Conservation (phyloP, 92 coral and sea anemone species). For the Desmophyllum pertusum region DNA sequence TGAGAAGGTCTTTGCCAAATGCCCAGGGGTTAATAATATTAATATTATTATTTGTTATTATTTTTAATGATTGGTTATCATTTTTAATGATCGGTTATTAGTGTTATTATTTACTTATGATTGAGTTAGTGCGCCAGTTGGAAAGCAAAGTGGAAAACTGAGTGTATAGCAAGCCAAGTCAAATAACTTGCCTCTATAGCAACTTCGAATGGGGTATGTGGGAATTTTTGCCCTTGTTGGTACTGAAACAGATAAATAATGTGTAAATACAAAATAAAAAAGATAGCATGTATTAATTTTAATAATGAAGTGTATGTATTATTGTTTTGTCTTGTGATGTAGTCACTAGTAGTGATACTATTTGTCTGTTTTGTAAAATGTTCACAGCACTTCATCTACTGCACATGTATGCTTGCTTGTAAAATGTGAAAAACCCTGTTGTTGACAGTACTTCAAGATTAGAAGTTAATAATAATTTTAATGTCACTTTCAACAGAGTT, state of each 20-base stretch:
- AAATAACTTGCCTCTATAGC: constrained; percentile 49
- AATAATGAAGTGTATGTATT: neutral
- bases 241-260: constrained; percentile 48
- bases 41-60: too few species aligned
- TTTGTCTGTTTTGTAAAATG: neutral
- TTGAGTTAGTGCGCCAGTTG: neutral
- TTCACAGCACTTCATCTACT: neutral
- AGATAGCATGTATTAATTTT: neutral
- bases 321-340: neutral
- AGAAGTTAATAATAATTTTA: too few species aligned
- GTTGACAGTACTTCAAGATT: too few species aligned
- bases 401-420: neutral
- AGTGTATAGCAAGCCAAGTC: constrained; percentile 3
- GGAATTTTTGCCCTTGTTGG: constrained; percentile 34
- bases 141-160: neutral
- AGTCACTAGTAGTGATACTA: too few species aligned
- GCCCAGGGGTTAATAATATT: too few species aligned
- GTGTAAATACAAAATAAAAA: constrained; percentile 25
- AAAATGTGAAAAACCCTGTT: neutral
- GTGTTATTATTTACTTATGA: neutral
- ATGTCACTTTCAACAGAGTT: neutral
- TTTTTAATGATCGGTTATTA: neutral
- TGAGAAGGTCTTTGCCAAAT: too few species aligned
- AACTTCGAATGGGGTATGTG: constrained; percentile 39
- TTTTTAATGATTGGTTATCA: neutral